Evolutionary conservation across 1,140 invertebrate species (phyloP).

Genomic region (Platorchestia sp.): DNA sequence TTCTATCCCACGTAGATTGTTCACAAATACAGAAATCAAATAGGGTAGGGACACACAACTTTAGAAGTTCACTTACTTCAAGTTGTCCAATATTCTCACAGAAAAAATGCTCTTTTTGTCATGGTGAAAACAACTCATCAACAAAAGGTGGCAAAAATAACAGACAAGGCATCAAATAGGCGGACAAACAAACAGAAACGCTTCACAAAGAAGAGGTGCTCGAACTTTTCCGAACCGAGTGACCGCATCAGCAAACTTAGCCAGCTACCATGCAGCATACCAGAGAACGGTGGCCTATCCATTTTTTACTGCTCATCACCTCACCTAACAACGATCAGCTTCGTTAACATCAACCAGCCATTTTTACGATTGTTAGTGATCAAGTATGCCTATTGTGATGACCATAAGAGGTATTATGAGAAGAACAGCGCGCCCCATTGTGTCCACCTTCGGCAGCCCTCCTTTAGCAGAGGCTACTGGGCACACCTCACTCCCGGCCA

Average conservation of each 20-base stretch:
- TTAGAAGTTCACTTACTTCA: background rate
- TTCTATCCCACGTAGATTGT: background rate
- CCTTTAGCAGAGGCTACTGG: background rate
- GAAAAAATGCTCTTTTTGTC: background rate
- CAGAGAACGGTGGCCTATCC: background rate
- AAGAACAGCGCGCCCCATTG: constrained; percentile 7
- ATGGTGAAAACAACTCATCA: background rate
- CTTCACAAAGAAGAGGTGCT: background rate
- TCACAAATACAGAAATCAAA: background rate
- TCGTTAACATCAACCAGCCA: constrained; percentile 46
- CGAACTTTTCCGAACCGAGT: background rate
- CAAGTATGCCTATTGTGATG: constrained; percentile 40
- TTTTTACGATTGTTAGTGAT: constrained; percentile 44
- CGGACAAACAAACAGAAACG: constrained; percentile 21
- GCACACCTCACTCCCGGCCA: constrained; percentile 14
- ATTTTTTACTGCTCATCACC: constrained; percentile 28
- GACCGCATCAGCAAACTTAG: background rate
- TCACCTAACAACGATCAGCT: constrained; percentile 38
- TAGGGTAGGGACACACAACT: background rate
- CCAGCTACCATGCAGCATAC: background rate
- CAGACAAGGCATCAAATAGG: background rate
- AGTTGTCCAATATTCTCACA: background rate
- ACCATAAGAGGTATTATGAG: constrained; percentile 29
- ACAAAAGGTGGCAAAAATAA: background rate
- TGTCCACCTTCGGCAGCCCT: background rate